phyloP scores from a whole-genome alignment of 2,888 invertebrate genomes.

The Drosophila mulleri region DNA sequence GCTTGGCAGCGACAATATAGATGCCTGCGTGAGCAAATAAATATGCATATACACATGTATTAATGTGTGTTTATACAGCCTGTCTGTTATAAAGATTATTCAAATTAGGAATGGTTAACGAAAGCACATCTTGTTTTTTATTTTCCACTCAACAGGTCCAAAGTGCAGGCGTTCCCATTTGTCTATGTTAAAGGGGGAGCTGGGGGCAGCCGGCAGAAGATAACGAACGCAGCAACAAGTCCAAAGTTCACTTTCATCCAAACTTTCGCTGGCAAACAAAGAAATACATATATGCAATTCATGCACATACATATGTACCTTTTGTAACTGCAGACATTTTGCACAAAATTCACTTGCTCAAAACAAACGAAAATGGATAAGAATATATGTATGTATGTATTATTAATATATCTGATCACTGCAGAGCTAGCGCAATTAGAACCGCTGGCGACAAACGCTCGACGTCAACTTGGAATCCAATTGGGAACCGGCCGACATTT shows the following conservation, averaged over 20 bases:
- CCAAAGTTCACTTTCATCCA: slow-evolving; percentile 69
- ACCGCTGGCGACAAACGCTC: slow-evolving; percentile 32
- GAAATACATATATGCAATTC: neutral
- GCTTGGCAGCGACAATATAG: slow-evolving; percentile 97
- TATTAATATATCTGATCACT: slow-evolving; percentile 1
- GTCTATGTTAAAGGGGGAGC: slow-evolving; percentile 10
- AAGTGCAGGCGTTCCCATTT: slow-evolving; percentile 36
- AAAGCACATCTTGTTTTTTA: slow-evolving; percentile 28
- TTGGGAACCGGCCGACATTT: slow-evolving; percentile 46
- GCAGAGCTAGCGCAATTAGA: slow-evolving; percentile 2
- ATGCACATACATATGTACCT: slow-evolving; percentile 44
- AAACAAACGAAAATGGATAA: slow-evolving; percentile 6
- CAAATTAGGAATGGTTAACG: slow-evolving; percentile 37
- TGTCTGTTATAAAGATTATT: slow-evolving; percentile 29
- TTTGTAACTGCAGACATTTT: slow-evolving; percentile 83
- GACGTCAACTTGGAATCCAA: slow-evolving; percentile 29
- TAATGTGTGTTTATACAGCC: neutral
- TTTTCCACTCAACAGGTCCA: slow-evolving; percentile 48
- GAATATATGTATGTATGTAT: slow-evolving; percentile 2
- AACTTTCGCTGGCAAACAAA: neutral
- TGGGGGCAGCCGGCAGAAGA: slow-evolving; percentile 37
- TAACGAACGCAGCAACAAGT: slow-evolving; percentile 61
- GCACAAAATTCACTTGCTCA: slow-evolving; percentile 15
- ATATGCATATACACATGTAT: slow-evolving; percentile 2
- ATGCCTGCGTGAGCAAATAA: slow-evolving; percentile 87